These are phyloP conservation scores for Augochlora pura DNA, from an alignment of 1,140 invertebrate species.

Conservation along the genomic window DNA sequence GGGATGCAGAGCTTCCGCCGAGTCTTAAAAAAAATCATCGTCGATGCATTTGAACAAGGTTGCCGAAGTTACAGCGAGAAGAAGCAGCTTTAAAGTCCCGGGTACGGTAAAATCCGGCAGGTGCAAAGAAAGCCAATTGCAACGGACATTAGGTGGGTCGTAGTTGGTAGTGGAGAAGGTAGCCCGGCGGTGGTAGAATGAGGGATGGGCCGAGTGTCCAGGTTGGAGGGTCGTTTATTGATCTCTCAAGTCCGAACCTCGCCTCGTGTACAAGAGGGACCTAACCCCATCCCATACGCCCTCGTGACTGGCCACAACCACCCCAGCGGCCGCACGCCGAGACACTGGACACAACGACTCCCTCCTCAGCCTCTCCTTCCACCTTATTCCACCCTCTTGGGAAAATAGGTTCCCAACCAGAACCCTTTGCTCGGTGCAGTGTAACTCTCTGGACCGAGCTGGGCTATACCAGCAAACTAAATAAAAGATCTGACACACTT, in stretches of 20 bases:
- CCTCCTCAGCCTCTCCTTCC: conserved; percentile 67
- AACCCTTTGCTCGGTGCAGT: conserved; percentile 54
- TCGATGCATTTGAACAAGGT: neutral
- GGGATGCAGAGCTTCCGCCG: too few relatives aligned
- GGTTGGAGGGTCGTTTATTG: conserved; percentile 81
- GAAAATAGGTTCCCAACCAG: conserved; percentile 75
- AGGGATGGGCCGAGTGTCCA: conserved; percentile 75
- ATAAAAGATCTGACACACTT: neutral
- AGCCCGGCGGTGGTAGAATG: conserved; percentile 61
- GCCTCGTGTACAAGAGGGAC: conserved; percentile 78
- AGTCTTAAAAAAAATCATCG: too few relatives aligned
- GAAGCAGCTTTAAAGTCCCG: neutral
- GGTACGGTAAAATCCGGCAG: neutral
- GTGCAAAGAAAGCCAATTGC: conserved; percentile 47
- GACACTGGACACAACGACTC: conserved; percentile 78
- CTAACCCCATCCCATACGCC: conserved; percentile 75
- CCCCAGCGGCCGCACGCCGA: conserved; percentile 74
- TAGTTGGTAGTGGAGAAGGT: conserved; percentile 62
- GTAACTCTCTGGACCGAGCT: conserved; percentile 30
- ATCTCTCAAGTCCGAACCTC: conserved; percentile 80
- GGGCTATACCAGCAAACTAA: neutral
- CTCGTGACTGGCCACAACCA: conserved; percentile 79
- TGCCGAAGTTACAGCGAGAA: neutral
- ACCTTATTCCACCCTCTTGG: conserved; percentile 70
- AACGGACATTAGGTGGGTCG: conserved; percentile 46